Conservation (phyloP, 2,888 invertebrate genomes). For the Hirtodrosophila trivittata region DNA sequence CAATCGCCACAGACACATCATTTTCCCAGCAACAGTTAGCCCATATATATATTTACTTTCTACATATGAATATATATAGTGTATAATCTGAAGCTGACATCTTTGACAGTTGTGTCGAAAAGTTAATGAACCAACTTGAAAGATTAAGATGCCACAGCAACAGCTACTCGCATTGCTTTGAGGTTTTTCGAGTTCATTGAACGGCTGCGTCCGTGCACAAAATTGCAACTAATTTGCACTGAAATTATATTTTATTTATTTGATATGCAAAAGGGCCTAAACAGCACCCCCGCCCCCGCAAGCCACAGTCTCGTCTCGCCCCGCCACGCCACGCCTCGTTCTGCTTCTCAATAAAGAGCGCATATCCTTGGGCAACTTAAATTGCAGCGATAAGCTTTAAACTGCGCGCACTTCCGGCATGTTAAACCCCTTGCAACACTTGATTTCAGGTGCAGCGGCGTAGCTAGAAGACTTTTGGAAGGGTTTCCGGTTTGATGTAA, state of each 20-base stretch:
- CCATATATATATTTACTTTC: conserved; percentile 37
- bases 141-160: conserved; percentile 26
- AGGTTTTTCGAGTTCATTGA: conserved; percentile 61
- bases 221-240: conserved; percentile 75
- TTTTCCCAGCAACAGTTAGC: conserved; percentile 59
- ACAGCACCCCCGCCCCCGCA: not conserved
- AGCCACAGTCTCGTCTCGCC: not conserved
- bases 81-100: conserved; percentile 19
- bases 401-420: conserved; percentile 75
- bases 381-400: conserved; percentile 81
- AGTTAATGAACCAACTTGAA: conserved; percentile 62
- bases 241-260: conserved; percentile 68
- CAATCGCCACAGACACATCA: conserved; percentile 59
- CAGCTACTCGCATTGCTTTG: no score
- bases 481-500: not conserved
- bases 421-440: conserved; percentile 27
- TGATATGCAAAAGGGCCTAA: conserved; percentile 17
- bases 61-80: conserved; percentile 23
- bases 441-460: conserved; percentile 12
- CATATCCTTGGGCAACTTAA: conserved; percentile 70
- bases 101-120: conserved; percentile 67
- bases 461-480: not conserved
- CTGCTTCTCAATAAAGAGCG: conserved; percentile 18
- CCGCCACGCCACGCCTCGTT: not conserved
- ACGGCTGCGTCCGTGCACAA: conserved; percentile 60